Base-by-base conservation (phyloP, 1,140 invertebrate species). In the Phymastichus coffea region DNA sequence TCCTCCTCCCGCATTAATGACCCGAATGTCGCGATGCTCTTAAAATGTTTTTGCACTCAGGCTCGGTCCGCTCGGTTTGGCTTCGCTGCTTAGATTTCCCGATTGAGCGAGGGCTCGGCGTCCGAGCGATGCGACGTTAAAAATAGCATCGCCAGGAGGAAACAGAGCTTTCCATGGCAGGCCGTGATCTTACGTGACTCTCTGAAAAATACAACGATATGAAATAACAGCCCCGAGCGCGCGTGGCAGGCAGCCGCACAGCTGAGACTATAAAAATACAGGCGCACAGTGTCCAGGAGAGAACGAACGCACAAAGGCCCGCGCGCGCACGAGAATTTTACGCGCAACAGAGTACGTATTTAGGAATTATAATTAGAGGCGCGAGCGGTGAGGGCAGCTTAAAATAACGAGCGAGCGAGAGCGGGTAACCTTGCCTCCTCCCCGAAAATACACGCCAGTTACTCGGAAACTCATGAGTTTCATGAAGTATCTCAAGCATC, bases 281-380 rank as follows among this genome's bases (percentile, higher is more conserved):
- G 20, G 14, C 22, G 2, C 33, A 17, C 20, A 20, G 3, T 26
- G 7, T 30, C 22, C n/a, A 25, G 6, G 10, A 41, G 25, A 46
- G 38, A 30, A 17, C 40, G 33, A 25, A 22, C 23, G 30, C 22
- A 37, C 30, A 49, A 43, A 49, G 30, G 41, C 41, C 7, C 43
- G 43, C 14, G 40, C 22, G 38, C 22, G 22, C 15, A 12, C 41
- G 17, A n/a, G n/a, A n/a, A n/a, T n/a, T n/a, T n/a, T n/a, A n/a
- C 12, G 20, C 3, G 52, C 17, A 46, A 51, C 56, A 30, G 37
- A 58, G 19, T 35, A 33, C 48, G 46, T 28, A 44, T 51, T 52
- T 59, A 59, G 40, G 48, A 52, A 59, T 59, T 52, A 59, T 59
- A 59, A 59, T 59, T 59, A 59, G 57, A 52, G n/a, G 48, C 28